Base-by-base conservation (phyloP, 2,888 invertebrate genomes). In the Ectropis crepuscularia region DNA sequence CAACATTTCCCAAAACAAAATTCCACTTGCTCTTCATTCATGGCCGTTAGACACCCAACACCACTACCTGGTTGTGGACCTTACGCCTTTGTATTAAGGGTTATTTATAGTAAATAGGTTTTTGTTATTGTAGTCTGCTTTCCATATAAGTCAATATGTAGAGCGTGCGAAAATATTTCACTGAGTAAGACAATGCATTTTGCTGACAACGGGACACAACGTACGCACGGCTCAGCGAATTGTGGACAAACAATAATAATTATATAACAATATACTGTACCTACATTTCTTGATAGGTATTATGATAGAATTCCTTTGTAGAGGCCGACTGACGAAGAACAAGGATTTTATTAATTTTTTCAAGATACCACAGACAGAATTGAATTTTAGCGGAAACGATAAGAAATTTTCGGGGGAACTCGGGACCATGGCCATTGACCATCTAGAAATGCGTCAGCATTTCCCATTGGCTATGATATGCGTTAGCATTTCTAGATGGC, bases 111-210 rank as follows among this genome's bases (percentile, higher is more conserved):
- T 45, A 51, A 59, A 6, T 1, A 60, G 54, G 62, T 67, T 63
- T 60, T 61, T 68, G 51, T 45, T 57, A 61, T 70, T 65, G 66
- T 72, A 65, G 57, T 48, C 71, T 69, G 79, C 80, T 86, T 83
- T 83, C 83, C 79, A 77, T 78, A 71, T 75, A 74, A 70, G 68
- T 69, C 70, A 71, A 71, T 80, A 81, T 84, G 75, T 84, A 73
- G 85, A 77, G 75, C 85, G 82, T 86, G 87, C 72, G 85, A 87
- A 87, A 83, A 80, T 76, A 74, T 77, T 79, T 62, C 78, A 74
- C 62, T 65, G 57, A 37, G 63, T 67, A 65, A 68, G 74, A 77
- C 75, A 82, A 83, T 78, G 75, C 68, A 75, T 43, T 51, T 48
- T 59, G 39, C 11, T 54, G 43, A 73, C 72, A 71, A 71, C 71